Base-by-base conservation (phyloP, 1,140 invertebrate genomes). In the Hylaeus anthracinus region DNA sequence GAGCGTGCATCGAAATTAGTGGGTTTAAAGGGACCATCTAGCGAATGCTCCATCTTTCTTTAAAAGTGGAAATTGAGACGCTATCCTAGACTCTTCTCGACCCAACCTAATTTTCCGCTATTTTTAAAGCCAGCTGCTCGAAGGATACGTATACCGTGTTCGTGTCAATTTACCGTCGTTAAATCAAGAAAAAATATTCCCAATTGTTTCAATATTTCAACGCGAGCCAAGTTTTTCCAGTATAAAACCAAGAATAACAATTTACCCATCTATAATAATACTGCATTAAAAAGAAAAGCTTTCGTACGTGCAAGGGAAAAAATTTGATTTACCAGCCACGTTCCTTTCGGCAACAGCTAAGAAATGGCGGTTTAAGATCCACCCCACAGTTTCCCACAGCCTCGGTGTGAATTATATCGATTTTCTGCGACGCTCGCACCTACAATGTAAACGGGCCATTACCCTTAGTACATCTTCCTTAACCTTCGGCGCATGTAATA, bases 331-430 rank as follows among this genome's bases (percentile, higher is more conserved):
- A 76, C 71, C 79, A 64, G 72, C 53, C 53, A 72, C 37, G 53
- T n/a, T 26, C 77, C 63, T 81, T 81, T 69, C 69, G 56, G 58
- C 12, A 60, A 3, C 45, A 53, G 73, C 67, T 83, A 83, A 83
- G 78, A 85, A 85, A 83, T 83, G 77, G 77, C 45, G 61, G 82
- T 73, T 85, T 77, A 72, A 76, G 77, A 69, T 76, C 63, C 81
- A 85, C 72, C 69, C 77, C 71, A 64, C 60, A 66, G 41, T 70
- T 86, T 84, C 79, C 70, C 77, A 84, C 64, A 63, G 73, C 74
- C 60, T 71, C 67, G 79, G 72, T 76, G 69, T 72, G 72, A 85
- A 72, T 75, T 83, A 75, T 86, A 84, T 84, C 83, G 83, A 86
- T 85, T 85, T 85, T 82, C 75, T 48, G 1, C 51, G 39, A 43